phyloP scores from a whole-genome alignment of 2,888 invertebrate species.

The Adelphocoris suturalis region DNA sequence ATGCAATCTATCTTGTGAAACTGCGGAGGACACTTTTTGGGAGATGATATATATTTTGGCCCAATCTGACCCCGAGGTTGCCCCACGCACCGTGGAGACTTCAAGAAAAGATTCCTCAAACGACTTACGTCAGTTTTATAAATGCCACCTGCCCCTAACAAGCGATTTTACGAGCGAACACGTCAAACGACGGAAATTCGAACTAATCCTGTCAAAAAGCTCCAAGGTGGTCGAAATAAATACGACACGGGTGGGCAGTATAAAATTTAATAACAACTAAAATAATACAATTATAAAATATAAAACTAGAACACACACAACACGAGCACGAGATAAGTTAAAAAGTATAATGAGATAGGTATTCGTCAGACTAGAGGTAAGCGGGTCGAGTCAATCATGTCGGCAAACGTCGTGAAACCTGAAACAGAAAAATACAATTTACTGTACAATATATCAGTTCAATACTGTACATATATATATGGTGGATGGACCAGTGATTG shows the following conservation, averaged over 20 bases:
- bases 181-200: neutral
- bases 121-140: conserved; percentile 20
- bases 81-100: neutral
- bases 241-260: neutral
- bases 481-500: too few species aligned
- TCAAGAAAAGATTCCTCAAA: neutral
- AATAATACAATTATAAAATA: conserved; percentile 6
- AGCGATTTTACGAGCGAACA: neutral
- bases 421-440: neutral
- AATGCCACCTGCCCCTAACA: conserved; percentile 15
- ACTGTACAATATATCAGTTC: too few species aligned
- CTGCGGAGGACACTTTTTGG: neutral
- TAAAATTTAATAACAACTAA: conserved; percentile 23
- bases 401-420: neutral
- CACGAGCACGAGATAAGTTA: conserved; percentile 46
- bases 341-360: neutral
- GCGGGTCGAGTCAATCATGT: neutral
- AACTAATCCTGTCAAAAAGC: neutral
- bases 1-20: too few species aligned
- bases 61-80: conserved; percentile 1
- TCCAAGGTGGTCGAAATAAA: neutral
- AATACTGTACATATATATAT: too few species aligned
- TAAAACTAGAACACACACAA: conserved; percentile 12
- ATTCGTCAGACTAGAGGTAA: conserved; percentile 40
- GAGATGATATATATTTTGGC: neutral